These are phyloP conservation scores for Drosophila putrida DNA, from an alignment of 2,888 invertebrate species.

Conservation along the genomic window DNA sequence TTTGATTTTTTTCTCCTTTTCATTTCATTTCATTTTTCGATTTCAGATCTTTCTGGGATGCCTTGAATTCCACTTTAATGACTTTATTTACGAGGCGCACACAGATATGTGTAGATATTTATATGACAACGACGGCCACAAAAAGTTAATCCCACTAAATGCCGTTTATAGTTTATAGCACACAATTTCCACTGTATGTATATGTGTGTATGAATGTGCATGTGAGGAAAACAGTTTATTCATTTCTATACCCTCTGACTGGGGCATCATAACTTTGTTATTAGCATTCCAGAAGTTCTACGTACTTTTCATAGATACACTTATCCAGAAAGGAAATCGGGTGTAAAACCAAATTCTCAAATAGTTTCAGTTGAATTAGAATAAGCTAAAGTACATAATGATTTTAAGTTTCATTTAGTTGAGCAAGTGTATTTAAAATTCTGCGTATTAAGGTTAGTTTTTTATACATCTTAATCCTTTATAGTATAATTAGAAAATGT, in stretches of 20 bases:
- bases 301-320: not conserved
- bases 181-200: constrained; percentile 30
- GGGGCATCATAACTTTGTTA: constrained; percentile 14
- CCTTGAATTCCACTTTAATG: constrained; percentile 75
- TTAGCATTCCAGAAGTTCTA: constrained; percentile 6
- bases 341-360: too few species aligned
- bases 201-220: constrained; percentile 3
- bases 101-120: constrained; percentile 69
- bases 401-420: not conserved
- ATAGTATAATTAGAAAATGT: constrained; percentile 56
- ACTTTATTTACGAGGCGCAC: constrained; percentile 76
- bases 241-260: constrained; percentile 21
- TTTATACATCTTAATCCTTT: constrained; percentile 9
- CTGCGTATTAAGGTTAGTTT: not conserved
- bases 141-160: constrained; percentile 80
- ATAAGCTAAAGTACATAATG: too few species aligned
- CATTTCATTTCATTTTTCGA: constrained; percentile 21
- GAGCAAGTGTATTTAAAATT: not conserved
- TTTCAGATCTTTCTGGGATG: constrained; percentile 46
- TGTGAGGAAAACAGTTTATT: constrained; percentile 20
- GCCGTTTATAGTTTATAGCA: constrained; percentile 81
- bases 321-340: not conserved
- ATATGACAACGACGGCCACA: constrained; percentile 75
- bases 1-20: constrained; percentile 7
- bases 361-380: too few species aligned